Base-by-base conservation (phyloP, 1,140 invertebrate species). In the Drosophila ogumai region DNA sequence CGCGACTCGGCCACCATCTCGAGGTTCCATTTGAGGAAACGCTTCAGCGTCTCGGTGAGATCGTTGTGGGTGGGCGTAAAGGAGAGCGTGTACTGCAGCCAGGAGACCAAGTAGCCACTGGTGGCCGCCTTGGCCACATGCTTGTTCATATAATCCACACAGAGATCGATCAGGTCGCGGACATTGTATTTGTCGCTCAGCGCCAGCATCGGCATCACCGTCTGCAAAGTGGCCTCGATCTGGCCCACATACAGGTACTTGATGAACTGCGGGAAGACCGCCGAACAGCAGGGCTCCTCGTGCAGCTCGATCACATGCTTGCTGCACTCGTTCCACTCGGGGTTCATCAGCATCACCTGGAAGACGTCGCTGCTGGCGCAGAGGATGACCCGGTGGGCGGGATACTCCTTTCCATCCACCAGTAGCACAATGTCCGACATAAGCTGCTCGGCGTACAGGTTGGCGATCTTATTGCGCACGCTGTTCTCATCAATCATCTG, bases 291-390 rank as follows among this genome's bases (percentile, higher is more conserved):
- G 5, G 96, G 95, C 22, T 97, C 96, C 93, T 99, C 98, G 88
- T 97, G 95, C 3, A 99, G 93, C 36, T 96, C 95, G 66, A 99
- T 96, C 22, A 95, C 94, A 79, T 95, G 96, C 93, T 98, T 96
- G 72, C 96, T 95, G 86, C 97, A 98, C 92, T 99, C 98, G 57
- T 95, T 96, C 98, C 98, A 99, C 92, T 97, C 96, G 1, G 97
- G 96, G 91, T 97, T 98, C 96, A 98, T 98, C 41, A 99, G 93
- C 98, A 99, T 99, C 6, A 98, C 97, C 94, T 98, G 97, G 93
- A 99, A 99, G 19, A 99, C 98, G 94, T 99, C 98, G 93, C 97
- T 98, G 69, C 97, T 98, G 69, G 97, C 97, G 94, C 97, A 98
- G 3, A 99, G 94, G 87, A 99, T 98, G 8, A 99, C 94, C 58